Base-by-base conservation (phyloP, 1,140 invertebrate genomes). In the Drosophila repleta region DNA sequence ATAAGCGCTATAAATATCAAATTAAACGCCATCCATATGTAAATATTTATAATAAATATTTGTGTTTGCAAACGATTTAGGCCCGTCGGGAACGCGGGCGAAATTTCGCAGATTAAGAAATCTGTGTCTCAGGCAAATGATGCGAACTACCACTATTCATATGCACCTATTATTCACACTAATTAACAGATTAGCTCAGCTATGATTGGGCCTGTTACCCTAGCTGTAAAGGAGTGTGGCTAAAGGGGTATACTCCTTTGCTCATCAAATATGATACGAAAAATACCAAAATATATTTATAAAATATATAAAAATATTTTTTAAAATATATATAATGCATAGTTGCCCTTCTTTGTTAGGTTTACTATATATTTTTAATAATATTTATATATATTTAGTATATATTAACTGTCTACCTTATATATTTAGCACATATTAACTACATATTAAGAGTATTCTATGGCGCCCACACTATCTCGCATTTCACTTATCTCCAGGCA, bases 1-100 rank as follows among this genome's bases (percentile, higher is more conserved):
- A 76, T 90, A 85, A 90, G 79, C 78, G 71, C 83, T 90, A 90
- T 79, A 90, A 87, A 90, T 90, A 90, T 74, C 71, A 70, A 79
- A 76, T 79, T 73, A 64, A 81, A 72, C 74, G 74, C 49, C 70
- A 57, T 81, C 82, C 82, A 53, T 66, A 48, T 84, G 75, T 78
- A 87, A 88, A 65, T 65, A 53, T 62, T 68, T 74, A 70, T 64
- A 51, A 64, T 64, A 46, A 57, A 48, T 41, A 69, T 70, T 29
- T 62, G 46, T 58, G 24, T 66, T 64, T 11, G 32, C 10, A 69
- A 64, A 56, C 49, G 48, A 41, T 53, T 69, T 43, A 41, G 58
- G 17, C 35, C 61, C 11, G 11, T 29, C 3, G 10, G 1, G 10
- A 21, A 13, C 5, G 45, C 18, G 35, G 17, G 13, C 20, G 21